Percentiles rank a stretch among this genome's conserved stretches.
Conservation (phyloP, 2,797 vertebrate species). For the Girardinus metallicus region DNA sequence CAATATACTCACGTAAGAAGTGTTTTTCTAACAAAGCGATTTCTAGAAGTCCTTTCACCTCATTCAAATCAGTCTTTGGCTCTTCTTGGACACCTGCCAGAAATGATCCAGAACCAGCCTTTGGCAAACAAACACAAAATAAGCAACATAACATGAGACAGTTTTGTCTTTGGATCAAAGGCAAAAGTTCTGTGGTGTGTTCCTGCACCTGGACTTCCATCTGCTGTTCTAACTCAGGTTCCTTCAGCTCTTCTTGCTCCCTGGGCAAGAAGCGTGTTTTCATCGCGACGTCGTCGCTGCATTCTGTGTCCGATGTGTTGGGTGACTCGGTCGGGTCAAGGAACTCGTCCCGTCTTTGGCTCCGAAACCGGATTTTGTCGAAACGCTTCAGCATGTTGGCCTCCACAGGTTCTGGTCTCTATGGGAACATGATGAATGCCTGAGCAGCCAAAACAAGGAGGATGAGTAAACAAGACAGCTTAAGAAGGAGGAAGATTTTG, state of each 20-base stretch:
- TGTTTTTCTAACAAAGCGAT: constrained; percentile 97
- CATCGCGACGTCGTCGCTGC: constrained; percentile 85
- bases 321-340: constrained; percentile 92
- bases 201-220: constrained; percentile 54
- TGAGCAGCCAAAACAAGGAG: constrained; percentile 69
- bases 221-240: constrained; percentile 76
- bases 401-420: constrained; percentile 80
- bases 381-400: constrained; percentile 94
- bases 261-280: constrained; percentile 77
- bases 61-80: constrained; percentile 89
- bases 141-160: not conserved
- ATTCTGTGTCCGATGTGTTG: constrained; percentile 93
- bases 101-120: constrained; percentile 87
- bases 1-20: constrained; percentile 91
- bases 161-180: not conserved
- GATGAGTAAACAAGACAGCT: not conserved
- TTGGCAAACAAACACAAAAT: constrained; percentile 1
- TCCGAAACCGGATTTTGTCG: constrained; percentile 96
- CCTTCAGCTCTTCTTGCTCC: constrained; percentile 88
- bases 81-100: constrained; percentile 87
- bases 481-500: not conserved
- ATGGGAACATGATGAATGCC: constrained; percentile 86
- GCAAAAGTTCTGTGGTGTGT: not conserved
- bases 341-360: constrained; percentile 93
- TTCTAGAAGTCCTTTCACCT: constrained; percentile 97